Evolutionary conservation across 1,140 invertebrate genomes (phyloP).

Genomic region (Varroa destructor): DNA sequence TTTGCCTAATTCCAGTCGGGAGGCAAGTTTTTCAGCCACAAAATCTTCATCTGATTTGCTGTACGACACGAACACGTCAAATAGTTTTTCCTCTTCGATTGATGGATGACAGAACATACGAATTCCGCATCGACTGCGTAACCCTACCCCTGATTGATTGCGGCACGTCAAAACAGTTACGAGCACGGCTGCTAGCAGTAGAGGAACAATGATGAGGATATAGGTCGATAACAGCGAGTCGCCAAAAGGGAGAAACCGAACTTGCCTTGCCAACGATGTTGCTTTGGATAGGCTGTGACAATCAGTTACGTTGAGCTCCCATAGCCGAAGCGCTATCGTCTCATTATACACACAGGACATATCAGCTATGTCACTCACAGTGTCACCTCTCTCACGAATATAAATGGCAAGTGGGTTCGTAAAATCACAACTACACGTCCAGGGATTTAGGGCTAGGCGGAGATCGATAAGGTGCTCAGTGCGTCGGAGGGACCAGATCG

Average conservation of each 20-base stretch:
- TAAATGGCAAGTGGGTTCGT: slow-evolving; percentile 37
- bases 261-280: too few species aligned
- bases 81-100: slow-evolving; percentile 8
- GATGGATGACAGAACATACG: slow-evolving; percentile 44
- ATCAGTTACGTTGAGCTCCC: slow-evolving; percentile 14
- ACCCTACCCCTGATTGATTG: slow-evolving; percentile 73
- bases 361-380: slow-evolving; percentile 53
- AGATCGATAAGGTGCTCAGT: slow-evolving; percentile 39
- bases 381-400: slow-evolving; percentile 44
- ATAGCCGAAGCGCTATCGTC: slow-evolving; percentile 35
- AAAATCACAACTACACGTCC: slow-evolving; percentile 41
- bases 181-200: slow-evolving; percentile 36
- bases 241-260: too few species aligned
- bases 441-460: slow-evolving; percentile 38
- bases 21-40: slow-evolving; percentile 67
- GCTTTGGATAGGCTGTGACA: too few species aligned
- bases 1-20: slow-evolving; percentile 54
- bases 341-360: slow-evolving; percentile 46
- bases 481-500: slow-evolving; percentile 40
- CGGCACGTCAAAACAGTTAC: slow-evolving; percentile 47
- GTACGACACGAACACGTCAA: slow-evolving; percentile 66
- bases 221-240: slow-evolving; percentile 34
- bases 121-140: slow-evolving; percentile 70
- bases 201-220: slow-evolving; percentile 32
- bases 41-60: slow-evolving; percentile 77